Base-by-base conservation (phyloP, 2,113 vertebrate species). In the Oenanthe melanoleuca region DNA sequence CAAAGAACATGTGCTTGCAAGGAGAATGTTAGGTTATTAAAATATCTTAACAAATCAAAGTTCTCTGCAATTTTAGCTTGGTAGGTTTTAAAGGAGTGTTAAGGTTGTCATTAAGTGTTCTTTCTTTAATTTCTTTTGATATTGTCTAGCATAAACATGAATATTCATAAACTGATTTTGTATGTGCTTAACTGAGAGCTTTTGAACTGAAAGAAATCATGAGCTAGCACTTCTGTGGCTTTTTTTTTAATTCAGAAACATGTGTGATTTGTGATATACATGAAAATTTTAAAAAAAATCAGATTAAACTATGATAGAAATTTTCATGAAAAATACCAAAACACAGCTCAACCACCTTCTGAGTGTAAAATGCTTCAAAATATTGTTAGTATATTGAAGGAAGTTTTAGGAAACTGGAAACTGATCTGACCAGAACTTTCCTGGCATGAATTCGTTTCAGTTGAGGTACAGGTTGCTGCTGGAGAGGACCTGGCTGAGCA, bases 41-140 rank as follows among this genome's bases (percentile, higher is more conserved):
- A 86, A 93, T 77, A 64, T 16, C 14, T 55, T 86, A 82, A 85
- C 53, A 67, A 45, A 84, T 81, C 82, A 84, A 80, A 71, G 57
- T 24, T 77, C 44, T 37, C 53, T 42, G 25, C 42, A 37, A 38
- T 65, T 81, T 71, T 79, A 70, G 3, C 45, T 73, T 82, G 28
- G 45, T 69, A 44, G 31, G 6, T 67, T 95, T 31, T 34, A 87
- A 82, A 87, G 11, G 23, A 15, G 3, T 28, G 38, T 61, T 89
- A 83, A 69, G 25, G 31, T 24, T 73, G 61, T 57, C 21, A 42
- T 31, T 55, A 65, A 45, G 12, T 34, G 34, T 20, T 67, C 37
- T 66, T 89, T 21, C 22, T 83, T 95, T 85, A 69, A 82, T 91
- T 93, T 95, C 37, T 80, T 89, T 89, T 86, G 17, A 66, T 81